Evolutionary conservation across 1,140 invertebrate species (phyloP).

Genomic region (Hydropsyche tenuis): DNA sequence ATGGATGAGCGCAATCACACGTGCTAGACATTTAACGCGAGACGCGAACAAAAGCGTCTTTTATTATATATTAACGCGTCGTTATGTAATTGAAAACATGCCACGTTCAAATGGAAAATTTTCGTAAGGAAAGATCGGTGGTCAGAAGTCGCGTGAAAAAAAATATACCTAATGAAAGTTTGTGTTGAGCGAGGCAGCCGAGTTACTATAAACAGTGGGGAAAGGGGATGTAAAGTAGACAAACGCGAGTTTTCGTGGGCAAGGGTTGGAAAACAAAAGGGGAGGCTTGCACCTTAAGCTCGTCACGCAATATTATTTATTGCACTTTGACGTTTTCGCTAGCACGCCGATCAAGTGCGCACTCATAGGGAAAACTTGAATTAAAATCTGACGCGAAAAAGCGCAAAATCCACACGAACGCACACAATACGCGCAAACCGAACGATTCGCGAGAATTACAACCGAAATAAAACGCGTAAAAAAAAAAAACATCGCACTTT

Average conservation of each 20-base stretch:
- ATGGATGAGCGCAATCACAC: no score
- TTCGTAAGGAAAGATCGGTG: no score
- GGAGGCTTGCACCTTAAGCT: slow-evolving; percentile 6
- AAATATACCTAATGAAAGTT: not conserved
- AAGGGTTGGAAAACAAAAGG: slow-evolving; percentile 35
- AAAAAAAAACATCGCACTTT: no score
- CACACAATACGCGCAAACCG: no score
- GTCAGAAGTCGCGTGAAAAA: no score
- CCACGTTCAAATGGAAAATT: no score
- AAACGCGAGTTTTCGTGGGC: slow-evolving; percentile 17
- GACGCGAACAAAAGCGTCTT: no score
- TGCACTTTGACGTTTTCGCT: slow-evolving; percentile 36
- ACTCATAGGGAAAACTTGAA: slow-evolving; percentile 13
- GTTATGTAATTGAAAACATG: no score
- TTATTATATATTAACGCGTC: no score
- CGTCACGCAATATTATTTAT: slow-evolving; percentile 44
- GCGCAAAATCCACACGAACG: not conserved
- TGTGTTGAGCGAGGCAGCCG: not conserved
- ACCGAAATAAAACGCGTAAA: no score
- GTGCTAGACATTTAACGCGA: no score
- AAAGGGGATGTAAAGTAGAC: not conserved
- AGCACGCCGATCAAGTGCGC: not conserved
- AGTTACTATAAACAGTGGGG: not conserved
- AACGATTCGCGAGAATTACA: no score
- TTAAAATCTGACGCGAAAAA: not conserved